A percentile compares a stretch with the other conserved stretches of the same genome.
Evolutionary conservation across 2,888 invertebrate species (phyloP).

Genomic region (Hydropsyche betteni): DNA sequence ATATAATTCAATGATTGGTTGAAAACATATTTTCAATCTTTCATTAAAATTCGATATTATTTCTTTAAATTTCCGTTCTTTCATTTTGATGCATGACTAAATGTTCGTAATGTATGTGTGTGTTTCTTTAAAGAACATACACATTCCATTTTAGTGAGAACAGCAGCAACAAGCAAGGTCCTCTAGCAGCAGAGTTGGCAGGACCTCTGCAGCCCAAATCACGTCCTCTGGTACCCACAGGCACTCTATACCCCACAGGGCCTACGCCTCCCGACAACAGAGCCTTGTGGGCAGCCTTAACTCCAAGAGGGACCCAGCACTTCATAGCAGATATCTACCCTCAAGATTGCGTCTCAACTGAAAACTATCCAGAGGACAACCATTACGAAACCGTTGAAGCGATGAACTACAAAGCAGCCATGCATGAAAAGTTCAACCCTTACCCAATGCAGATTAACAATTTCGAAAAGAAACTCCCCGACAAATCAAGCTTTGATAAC

Average conservation of each 20-base stretch:
- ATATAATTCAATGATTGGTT: too few species aligned
- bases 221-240: conserved; percentile 60
- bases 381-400: conserved; percentile 78
- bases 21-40: too few species aligned
- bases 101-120: conserved; percentile 50
- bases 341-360: conserved; percentile 62
- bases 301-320: conserved; percentile 82
- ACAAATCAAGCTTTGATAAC: conserved; percentile 70
- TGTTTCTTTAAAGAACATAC: conserved; percentile 56
- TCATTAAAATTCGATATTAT: background rate
- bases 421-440: conserved; percentile 60
- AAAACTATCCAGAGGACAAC: conserved; percentile 66
- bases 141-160: conserved; percentile 52
- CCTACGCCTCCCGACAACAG: conserved; percentile 60
- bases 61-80: conserved; percentile 19
- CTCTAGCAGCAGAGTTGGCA: conserved; percentile 49
- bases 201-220: conserved; percentile 49
- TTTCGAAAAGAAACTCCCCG: conserved; percentile 48
- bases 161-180: conserved; percentile 50
- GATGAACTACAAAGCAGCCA: conserved; percentile 63
- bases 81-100: conserved; percentile 51
- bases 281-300: conserved; percentile 84
- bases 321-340: conserved; percentile 75
- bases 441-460: conserved; percentile 49
- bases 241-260: conserved; percentile 54